Percentiles rank a stretch among this genome's conserved stretches.
phyloP scores from a whole-genome alignment of 2,888 invertebrate species.

The Drosophila pegasa region DNA sequence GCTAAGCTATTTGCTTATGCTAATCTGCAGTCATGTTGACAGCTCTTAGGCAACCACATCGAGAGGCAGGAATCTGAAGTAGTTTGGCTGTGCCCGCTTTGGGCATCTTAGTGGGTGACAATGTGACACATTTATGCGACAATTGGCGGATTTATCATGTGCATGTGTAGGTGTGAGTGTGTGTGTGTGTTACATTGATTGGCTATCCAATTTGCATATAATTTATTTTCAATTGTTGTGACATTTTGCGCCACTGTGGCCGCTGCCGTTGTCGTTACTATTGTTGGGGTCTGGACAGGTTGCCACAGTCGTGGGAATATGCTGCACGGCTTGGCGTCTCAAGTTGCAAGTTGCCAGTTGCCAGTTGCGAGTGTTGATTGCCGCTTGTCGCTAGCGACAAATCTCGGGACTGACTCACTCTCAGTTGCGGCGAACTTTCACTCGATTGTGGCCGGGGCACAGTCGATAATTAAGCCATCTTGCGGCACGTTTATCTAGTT shows the following conservation, averaged over 20 bases:
- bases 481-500: conserved; percentile 53
- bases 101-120: conserved; percentile 53
- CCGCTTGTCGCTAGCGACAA: conserved; percentile 34
- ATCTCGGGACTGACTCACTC: conserved; percentile 30
- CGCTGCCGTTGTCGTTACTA: background rate
- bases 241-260: conserved; percentile 64
- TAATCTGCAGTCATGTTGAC: conserved; percentile 31
- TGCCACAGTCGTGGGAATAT: conserved; percentile 66
- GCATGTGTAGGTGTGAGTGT: conserved; percentile 8
- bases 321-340: conserved; percentile 20
- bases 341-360: conserved; percentile 19
- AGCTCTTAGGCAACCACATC: conserved; percentile 41
- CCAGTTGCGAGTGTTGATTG: conserved; percentile 21
- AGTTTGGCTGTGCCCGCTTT: conserved; percentile 20
- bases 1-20: background rate
- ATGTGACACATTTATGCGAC: conserved; percentile 44
- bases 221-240: conserved; percentile 79
- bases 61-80: conserved; percentile 17
- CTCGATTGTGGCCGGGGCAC: conserved; percentile 44
- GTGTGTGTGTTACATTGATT: conserved; percentile 49
- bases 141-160: conserved; percentile 46
- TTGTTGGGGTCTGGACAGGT: conserved; percentile 48
- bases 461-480: conserved; percentile 55
- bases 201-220: conserved; percentile 75
- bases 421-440: conserved; percentile 55